These are phyloP conservation scores for Eupristina koningsbergeri DNA, from an alignment of 1,140 invertebrate species.

Conservation along the genomic window DNA sequence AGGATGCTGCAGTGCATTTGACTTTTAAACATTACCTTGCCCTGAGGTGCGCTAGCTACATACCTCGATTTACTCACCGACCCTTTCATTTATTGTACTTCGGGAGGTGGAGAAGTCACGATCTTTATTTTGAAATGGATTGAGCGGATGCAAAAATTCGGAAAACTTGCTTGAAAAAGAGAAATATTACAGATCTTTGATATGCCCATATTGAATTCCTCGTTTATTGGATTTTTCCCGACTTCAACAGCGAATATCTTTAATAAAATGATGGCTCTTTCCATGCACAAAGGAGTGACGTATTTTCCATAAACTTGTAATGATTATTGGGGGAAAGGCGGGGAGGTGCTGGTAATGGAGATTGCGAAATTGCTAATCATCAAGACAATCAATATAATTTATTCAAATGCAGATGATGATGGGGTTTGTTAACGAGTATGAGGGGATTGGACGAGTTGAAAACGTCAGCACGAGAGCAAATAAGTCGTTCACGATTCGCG, in stretches of 20 bases:
- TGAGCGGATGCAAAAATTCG: neutral
- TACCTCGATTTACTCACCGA: neutral
- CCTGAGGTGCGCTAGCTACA: neutral
- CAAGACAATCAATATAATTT: slow-evolving; percentile 28
- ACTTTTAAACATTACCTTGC: slow-evolving; percentile 24
- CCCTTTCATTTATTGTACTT: neutral
- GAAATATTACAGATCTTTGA: neutral
- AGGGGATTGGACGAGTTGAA: too few relatives aligned
- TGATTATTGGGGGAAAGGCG: neutral
- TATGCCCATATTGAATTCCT: slow-evolving; percentile 4
- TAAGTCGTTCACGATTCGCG: neutral
- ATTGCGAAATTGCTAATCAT: slow-evolving; percentile 15
- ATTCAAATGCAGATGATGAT: neutral
- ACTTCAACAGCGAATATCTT: neutral
- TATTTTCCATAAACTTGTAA: neutral
- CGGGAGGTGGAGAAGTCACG: neutral
- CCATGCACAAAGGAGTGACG: neutral
- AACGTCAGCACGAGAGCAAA: too few relatives aligned
- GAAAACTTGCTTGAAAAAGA: neutral
- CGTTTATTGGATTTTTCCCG: neutral
- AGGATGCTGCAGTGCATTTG: neutral
- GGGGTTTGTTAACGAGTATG: too few relatives aligned
- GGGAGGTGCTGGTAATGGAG: too few relatives aligned
- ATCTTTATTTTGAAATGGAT: too few relatives aligned
- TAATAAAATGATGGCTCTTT: neutral